phyloP scores from a whole-genome alignment of 2,888 invertebrate genomes.

The Rhagonycha lutea region DNA sequence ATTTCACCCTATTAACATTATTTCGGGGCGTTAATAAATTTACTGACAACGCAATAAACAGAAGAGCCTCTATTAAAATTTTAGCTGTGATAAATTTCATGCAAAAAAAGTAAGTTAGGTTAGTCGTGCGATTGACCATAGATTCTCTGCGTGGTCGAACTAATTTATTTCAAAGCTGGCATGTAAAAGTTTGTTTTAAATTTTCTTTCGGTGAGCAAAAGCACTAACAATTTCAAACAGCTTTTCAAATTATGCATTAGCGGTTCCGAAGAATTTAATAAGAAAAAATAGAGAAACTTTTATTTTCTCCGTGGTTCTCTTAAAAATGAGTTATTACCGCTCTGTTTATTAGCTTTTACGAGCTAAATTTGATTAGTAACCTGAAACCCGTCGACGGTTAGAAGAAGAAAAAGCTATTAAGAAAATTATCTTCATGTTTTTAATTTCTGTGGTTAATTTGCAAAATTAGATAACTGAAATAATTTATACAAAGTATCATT shows the following conservation, averaged over 20 bases:
- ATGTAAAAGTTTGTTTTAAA: neutral
- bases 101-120: neutral
- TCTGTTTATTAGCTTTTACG: neutral
- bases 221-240: neutral
- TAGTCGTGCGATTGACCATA: neutral
- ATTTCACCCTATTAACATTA: conserved; percentile 13
- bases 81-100: neutral
- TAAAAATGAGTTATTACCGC: neutral
- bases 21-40: conserved; percentile 14
- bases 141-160: neutral
- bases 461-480: neutral
- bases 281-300: neutral
- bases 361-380: neutral
- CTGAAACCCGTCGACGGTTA: neutral
- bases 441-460: neutral
- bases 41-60: neutral
- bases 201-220: neutral
- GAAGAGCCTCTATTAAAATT: neutral
- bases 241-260: neutral
- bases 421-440: neutral
- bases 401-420: neutral
- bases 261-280: neutral
- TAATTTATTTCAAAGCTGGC: neutral
- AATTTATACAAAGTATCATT: neutral
- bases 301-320: neutral